Conservation (phyloP, 1,140 invertebrate genomes). For the Anastrepha obliqua region DNA sequence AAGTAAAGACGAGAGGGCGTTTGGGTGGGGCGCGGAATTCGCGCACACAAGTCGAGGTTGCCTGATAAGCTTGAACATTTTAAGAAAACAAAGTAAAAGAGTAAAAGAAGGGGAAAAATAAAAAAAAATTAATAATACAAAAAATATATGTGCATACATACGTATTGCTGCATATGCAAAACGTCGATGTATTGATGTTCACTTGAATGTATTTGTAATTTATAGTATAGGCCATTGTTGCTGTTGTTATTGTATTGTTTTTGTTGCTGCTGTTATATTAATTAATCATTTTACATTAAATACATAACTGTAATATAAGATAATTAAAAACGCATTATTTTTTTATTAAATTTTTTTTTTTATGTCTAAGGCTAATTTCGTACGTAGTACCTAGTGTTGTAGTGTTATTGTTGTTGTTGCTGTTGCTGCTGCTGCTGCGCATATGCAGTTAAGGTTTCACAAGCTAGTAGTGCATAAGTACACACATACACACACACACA, state of each 20-base stretch:
- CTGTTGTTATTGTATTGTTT: slow-evolving; percentile 50
- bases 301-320: not conserved
- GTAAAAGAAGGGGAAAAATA: not conserved
- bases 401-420: slow-evolving; percentile 41
- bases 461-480: not conserved
- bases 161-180: not conserved
- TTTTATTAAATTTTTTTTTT: slow-evolving; percentile 1
- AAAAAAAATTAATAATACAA: not conserved
- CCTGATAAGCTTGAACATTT: slow-evolving; percentile 14
- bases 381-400: slow-evolving; percentile 33
- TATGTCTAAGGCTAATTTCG: not conserved
- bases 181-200: not conserved
- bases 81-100: not conserved
- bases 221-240: slow-evolving; percentile 37
- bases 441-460: not conserved
- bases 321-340: slow-evolving; percentile 7
- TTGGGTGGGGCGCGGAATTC: not conserved
- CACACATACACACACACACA: not conserved
- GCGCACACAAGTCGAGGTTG: slow-evolving; percentile 22
- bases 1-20: not conserved
- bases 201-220: slow-evolving; percentile 24
- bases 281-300: slow-evolving; percentile 18
- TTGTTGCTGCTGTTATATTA: slow-evolving; percentile 35
- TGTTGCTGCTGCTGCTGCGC: slow-evolving; percentile 10
- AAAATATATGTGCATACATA: slow-evolving; percentile 10